A percentile compares a stretch with the other conserved stretches of the same genome.
These are phyloP conservation scores for Drosophila nr. fundita DNA, from an alignment of 2,888 invertebrate genomes.

Conservation along the genomic window DNA sequence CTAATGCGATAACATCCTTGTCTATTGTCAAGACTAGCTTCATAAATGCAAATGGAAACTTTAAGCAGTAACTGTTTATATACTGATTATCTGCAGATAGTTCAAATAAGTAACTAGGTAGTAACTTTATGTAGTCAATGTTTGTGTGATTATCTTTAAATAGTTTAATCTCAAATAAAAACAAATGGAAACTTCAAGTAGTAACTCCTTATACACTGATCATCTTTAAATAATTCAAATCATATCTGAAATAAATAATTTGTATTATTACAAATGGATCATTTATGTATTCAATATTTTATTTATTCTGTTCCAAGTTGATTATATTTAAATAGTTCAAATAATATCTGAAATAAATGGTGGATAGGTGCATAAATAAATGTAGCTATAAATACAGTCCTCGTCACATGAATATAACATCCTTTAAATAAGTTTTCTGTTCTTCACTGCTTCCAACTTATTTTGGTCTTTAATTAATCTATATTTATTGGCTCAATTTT, in stretches of 20 bases:
- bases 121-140: too few relatives aligned
- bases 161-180: too few relatives aligned
- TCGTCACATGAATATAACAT: not conserved
- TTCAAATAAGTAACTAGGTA: not conserved
- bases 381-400: not conserved
- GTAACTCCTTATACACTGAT: too few relatives aligned
- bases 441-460: not conserved
- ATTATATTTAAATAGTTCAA: not conserved
- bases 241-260: not conserved
- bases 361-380: not conserved
- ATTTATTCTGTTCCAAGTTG: not conserved
- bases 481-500: not conserved
- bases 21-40: slow-evolving; percentile 4
- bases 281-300: not conserved
- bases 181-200: too few relatives aligned
- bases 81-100: not conserved
- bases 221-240: too few relatives aligned
- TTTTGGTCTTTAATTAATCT: not conserved
- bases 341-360: not conserved
- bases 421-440: accelerated
- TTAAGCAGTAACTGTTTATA: not conserved
- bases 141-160: too few relatives aligned
- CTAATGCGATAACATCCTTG: slow-evolving; percentile 57
- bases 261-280: not conserved
- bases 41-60: slow-evolving; percentile 5